Percentiles rank a stretch among this genome's conserved stretches.
Evolutionary conservation across 2,797 vertebrate species (phyloP).

Genomic region (Poeciliopsis infans): DNA sequence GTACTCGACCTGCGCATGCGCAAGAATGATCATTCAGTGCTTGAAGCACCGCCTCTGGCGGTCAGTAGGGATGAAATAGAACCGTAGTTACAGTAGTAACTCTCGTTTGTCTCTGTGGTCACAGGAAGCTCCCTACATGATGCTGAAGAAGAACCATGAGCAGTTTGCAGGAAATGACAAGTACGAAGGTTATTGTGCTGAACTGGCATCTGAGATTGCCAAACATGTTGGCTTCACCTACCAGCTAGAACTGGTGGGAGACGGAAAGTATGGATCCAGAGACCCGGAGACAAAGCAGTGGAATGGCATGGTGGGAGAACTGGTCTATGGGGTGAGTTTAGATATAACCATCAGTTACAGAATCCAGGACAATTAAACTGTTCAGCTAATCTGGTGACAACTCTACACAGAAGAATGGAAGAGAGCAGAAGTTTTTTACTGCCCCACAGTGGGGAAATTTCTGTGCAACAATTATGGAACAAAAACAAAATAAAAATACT

Average conservation of each 20-base stretch:
- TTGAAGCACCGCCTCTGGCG: too few relatives aligned
- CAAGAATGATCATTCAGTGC: too few relatives aligned
- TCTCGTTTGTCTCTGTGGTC: not conserved
- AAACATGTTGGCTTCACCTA: conserved; percentile 95
- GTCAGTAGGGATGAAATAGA: too few relatives aligned
- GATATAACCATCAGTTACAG: not conserved
- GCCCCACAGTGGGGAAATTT: too few relatives aligned
- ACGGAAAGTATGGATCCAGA: conserved; percentile 92
- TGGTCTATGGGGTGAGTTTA: conserved; percentile 92
- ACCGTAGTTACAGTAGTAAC: too few relatives aligned
- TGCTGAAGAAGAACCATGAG: conserved; percentile 98
- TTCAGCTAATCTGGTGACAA: not conserved
- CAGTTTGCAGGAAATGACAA: conserved; percentile 91
- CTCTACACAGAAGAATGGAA: not conserved
- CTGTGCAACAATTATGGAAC: too few relatives aligned
- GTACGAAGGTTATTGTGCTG: conserved; percentile 97
- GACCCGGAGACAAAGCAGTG: conserved; percentile 89
- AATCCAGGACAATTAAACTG: not conserved
- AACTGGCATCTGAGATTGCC: conserved; percentile 93
- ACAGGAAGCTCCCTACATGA: conserved; percentile 97
- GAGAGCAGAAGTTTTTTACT: too few relatives aligned
- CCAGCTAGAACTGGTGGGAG: conserved; percentile 90
- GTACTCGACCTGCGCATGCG: too few relatives aligned
- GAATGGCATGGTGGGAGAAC: conserved; percentile 99
- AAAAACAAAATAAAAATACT: too few relatives aligned